Evolutionary conservation across 1,140 invertebrate genomes (phyloP).

Genomic region (Triops longicaudatus): DNA sequence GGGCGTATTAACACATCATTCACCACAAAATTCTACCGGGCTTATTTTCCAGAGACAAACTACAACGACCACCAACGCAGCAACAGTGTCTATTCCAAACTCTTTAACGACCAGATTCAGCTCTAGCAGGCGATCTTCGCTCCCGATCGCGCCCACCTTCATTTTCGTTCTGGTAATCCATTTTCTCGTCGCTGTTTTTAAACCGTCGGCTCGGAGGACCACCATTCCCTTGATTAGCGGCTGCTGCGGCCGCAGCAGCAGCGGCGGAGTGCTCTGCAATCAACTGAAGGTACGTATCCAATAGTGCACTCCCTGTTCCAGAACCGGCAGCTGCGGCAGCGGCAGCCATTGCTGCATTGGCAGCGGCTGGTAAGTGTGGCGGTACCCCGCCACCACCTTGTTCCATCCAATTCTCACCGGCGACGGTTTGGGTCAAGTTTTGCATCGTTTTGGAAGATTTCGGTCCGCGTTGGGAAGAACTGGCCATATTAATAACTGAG

Average conservation of each 20-base stretch:
- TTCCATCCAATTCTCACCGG: conserved; percentile 19
- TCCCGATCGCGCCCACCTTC: conserved; percentile 13
- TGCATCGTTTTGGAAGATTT: conserved; percentile 17
- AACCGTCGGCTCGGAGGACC: background rate
- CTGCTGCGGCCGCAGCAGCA: conserved; percentile 29
- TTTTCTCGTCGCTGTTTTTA: background rate
- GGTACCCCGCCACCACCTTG: background rate
- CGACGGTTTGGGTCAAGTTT: conserved; percentile 1
- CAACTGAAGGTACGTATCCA: conserved; percentile 75
- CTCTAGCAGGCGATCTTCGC: background rate
- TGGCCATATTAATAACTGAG: background rate
- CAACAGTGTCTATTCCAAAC: too few relatives aligned
- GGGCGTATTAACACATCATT: too few relatives aligned
- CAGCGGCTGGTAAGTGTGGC: background rate
- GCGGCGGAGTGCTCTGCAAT: conserved; percentile 63
- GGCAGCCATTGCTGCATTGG: conserved; percentile 22
- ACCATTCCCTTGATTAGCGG: conserved; percentile 8
- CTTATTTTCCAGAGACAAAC: too few relatives aligned
- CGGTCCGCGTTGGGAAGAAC: conserved; percentile 5
- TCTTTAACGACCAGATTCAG: background rate
- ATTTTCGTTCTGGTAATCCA: background rate
- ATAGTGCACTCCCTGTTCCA: conserved; percentile 59
- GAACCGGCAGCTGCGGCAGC: conserved; percentile 32
- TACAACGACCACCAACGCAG: too few relatives aligned
- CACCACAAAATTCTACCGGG: too few relatives aligned